These are phyloP conservation scores for Rhabdomys pumilio DNA, from an alignment of 2,797 vertebrate species.

Conservation along the genomic window DNA sequence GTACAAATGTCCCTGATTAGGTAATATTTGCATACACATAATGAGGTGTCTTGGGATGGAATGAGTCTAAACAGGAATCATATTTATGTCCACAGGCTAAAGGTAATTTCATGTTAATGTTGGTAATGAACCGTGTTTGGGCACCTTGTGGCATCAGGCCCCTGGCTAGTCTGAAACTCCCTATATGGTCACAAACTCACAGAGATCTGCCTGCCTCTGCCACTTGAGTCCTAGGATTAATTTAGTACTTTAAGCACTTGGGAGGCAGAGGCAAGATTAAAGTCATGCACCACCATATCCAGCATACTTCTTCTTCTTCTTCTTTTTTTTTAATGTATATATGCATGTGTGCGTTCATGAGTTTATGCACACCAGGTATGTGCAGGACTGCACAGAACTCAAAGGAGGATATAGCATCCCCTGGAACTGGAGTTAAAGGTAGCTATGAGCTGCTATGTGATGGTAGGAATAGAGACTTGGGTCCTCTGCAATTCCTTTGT, in stretches of 20 bases:
- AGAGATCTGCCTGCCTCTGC: neutral
- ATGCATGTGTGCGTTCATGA: neutral
- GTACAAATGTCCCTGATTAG: neutral
- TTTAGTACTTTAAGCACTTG: neutral
- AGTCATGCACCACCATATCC: neutral
- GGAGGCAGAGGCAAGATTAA: neutral
- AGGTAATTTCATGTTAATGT: neutral
- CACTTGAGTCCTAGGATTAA: neutral
- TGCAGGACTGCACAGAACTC: neutral
- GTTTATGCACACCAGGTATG: neutral
- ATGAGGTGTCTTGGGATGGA: conserved; percentile 1
- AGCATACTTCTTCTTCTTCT: neutral
- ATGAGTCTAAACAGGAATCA: neutral
- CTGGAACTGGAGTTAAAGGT: neutral
- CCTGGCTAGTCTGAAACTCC: neutral
- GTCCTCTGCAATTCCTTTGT: neutral
- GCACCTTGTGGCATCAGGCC: neutral
- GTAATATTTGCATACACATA: neutral
- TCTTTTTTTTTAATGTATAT: neutral
- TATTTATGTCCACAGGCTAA: neutral
- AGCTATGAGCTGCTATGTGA: neutral
- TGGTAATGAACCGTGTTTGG: neutral
- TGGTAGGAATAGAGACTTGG: neutral
- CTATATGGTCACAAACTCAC: neutral
- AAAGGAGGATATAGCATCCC: neutral